These are phyloP conservation scores for Labia minor DNA, from an alignment of 2,888 invertebrate species.

Conservation along the genomic window DNA sequence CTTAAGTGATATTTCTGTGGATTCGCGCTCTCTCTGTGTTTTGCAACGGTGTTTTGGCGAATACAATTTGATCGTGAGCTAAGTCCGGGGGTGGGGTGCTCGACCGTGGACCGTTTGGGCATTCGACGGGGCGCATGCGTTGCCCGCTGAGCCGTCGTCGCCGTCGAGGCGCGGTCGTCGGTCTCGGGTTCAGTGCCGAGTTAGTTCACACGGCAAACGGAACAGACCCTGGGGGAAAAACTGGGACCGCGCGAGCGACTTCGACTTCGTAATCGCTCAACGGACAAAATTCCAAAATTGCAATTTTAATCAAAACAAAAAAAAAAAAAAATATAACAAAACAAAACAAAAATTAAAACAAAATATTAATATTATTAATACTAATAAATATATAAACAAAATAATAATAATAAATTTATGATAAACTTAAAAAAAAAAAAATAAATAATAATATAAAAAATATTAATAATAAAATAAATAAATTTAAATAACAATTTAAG, in stretches of 20 bases:
- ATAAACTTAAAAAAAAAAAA: background rate
- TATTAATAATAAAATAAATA: background rate
- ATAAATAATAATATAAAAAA: too few relatives aligned
- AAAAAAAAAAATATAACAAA: background rate
- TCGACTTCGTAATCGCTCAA: too few relatives aligned
- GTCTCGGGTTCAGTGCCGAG: constrained; percentile 18
- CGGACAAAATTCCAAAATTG: too few relatives aligned
- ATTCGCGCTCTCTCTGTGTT: background rate
- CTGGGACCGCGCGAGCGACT: background rate
- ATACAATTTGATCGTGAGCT: constrained; percentile 18
- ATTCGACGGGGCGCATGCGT: constrained; percentile 17
- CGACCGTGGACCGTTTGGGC: constrained; percentile 15
- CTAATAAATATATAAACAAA: too few relatives aligned
- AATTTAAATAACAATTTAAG: background rate
- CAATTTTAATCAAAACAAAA: background rate
- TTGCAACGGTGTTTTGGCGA: constrained; percentile 3
- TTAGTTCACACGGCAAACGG: background rate
- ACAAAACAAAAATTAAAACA: background rate
- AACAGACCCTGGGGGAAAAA: background rate
- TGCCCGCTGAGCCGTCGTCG: background rate
- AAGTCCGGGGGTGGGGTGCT: constrained; percentile 16
- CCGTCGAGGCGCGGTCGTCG: constrained; percentile 15
- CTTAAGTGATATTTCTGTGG: background rate
- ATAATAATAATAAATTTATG: background rate
- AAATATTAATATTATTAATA: too few relatives aligned